Percentiles rank a stretch among this genome's conserved stretches.
Evolutionary conservation across 2,113 vertebrate species (phyloP).

Genomic region (Leiothrix lutea): DNA sequence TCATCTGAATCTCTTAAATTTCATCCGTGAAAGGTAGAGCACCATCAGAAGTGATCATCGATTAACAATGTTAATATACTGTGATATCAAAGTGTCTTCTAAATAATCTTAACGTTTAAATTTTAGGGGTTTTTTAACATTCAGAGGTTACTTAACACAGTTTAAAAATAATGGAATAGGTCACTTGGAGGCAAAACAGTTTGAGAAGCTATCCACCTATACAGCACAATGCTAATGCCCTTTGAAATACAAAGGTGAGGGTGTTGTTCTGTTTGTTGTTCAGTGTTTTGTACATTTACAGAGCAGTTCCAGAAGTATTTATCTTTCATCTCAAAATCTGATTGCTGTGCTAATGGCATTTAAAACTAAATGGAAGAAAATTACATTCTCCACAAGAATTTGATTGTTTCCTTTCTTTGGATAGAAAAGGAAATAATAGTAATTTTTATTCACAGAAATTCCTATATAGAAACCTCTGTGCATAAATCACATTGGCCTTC

Average conservation of each 20-base stretch:
- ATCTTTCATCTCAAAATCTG: constrained; percentile 65
- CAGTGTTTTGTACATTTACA: constrained; percentile 51
- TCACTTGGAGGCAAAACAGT: constrained; percentile 27
- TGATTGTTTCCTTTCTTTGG: constrained; percentile 56
- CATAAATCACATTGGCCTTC: constrained; percentile 48
- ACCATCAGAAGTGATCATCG: constrained; percentile 11
- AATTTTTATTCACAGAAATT: constrained; percentile 64
- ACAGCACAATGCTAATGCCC: constrained; percentile 56
- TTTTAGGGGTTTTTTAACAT: neutral
- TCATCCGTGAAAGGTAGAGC: neutral
- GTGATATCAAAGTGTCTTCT: neutral
- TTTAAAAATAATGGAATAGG: constrained; percentile 38
- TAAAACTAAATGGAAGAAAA: constrained; percentile 71
- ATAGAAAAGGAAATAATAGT: constrained; percentile 51
- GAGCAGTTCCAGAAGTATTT: constrained; percentile 42
- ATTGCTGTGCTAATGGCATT: constrained; percentile 71
- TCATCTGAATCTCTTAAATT: constrained; percentile 13
- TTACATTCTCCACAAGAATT: constrained; percentile 62
- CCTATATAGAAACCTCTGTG: constrained; percentile 51
- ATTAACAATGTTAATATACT: neutral
- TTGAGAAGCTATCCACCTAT: constrained; percentile 13
- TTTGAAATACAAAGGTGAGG: constrained; percentile 53
- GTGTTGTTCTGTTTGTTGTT: constrained; percentile 15
- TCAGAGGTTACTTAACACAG: neutral
- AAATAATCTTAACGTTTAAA: constrained; percentile 24